Evolutionary conservation across 1,140 invertebrate genomes (phyloP), one percentile per base, ranked within the genome.

Genomic region (Marisa cornuarietis): DNA sequence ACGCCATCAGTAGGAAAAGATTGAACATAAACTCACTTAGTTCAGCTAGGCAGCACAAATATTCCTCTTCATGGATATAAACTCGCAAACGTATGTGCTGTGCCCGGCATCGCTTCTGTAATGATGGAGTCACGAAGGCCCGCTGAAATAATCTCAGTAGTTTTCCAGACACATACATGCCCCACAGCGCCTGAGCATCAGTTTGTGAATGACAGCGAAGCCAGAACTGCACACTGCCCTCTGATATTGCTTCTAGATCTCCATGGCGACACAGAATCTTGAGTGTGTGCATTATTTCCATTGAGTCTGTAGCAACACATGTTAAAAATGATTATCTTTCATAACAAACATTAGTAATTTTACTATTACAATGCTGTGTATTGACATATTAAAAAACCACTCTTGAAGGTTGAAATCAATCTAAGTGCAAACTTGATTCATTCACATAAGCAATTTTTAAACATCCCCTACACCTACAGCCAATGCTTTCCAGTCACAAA

Each of bases 221-320:
- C 0, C 76, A 78, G 78, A 88, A 87, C 49, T 74, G 71, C 24
- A 88, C 81, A 77, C 86, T 87, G 16, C 87, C 87, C 26, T 84
- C 79, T 18, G 79, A 83, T 54, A 88, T 82, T 49, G 83, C 82
- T 62, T 83, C 83, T 20, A 82, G 49, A 9, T 84, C 75, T 16
- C 86, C 86, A 80, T 87, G 87, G 49, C 85, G 81, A 80, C 86
- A 87, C 1, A 88, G 69, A n/a, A 86, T 84, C 76, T 88, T 87
- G 7, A 88, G 68, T 14, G 86, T 83, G 76, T 87, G 76, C 82
- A 84, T 83, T 52, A 85, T 83, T 78, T 87, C 86, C 81, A 85
- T 83, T 7, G 84, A 82, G 31, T 87, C 86, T 72, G 31, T 14
- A 13, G 42, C 42, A 18, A 72, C 11, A 72, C 24, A 72, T 42